A percentile compares a stretch with the other conserved stretches of the same genome.
Evolutionary conservation across 1,140 invertebrate genomes (phyloP).

Genomic region (Lasaia peninsularis): DNA sequence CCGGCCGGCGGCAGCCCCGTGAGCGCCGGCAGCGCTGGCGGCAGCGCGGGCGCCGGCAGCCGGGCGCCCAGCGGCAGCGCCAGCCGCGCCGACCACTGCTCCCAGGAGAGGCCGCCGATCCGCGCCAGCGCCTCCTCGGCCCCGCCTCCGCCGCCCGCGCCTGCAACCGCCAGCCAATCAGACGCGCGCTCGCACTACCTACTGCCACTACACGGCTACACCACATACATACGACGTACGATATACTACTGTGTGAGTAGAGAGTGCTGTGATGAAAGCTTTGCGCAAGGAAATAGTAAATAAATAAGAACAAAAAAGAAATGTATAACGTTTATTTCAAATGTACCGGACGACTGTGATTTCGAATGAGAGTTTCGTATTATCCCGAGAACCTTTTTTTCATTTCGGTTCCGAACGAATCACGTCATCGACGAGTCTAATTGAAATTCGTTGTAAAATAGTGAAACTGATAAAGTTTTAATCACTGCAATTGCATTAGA

Average conservation of each 20-base stretch:
- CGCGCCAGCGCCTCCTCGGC: constrained; percentile 15
- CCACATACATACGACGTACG: constrained; percentile 41
- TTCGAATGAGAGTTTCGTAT: neutral
- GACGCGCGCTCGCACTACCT: constrained; percentile 10
- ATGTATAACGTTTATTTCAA: constrained; percentile 63
- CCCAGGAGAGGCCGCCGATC: constrained; percentile 59
- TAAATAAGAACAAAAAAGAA: constrained; percentile 58
- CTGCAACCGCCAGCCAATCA: constrained; percentile 24
- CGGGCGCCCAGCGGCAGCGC: constrained; percentile 45
- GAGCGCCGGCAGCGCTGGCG: constrained; percentile 77
- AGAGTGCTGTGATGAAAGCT: constrained; percentile 73
- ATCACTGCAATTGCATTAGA: constrained; percentile 49
- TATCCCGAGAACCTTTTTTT: constrained; percentile 18
- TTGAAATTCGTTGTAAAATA: constrained; percentile 5
- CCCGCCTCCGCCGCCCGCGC: constrained; percentile 23
- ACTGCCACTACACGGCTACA: constrained; percentile 33
- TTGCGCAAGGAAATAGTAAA: constrained; percentile 63
- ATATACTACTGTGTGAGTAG: constrained; percentile 67
- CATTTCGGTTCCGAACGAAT: neutral
- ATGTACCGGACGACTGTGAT: constrained; percentile 23
- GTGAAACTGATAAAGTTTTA: constrained; percentile 33
- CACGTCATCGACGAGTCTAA: constrained; percentile 2
- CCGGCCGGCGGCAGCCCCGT: constrained; percentile 66
- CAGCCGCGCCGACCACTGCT: constrained; percentile 83
- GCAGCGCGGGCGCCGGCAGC: constrained; percentile 51